Percentiles rank a stretch among this genome's conserved stretches.
Conservation (phyloP, 2,113 vertebrate genomes). For the Genyomyrus donnyi region DNA sequence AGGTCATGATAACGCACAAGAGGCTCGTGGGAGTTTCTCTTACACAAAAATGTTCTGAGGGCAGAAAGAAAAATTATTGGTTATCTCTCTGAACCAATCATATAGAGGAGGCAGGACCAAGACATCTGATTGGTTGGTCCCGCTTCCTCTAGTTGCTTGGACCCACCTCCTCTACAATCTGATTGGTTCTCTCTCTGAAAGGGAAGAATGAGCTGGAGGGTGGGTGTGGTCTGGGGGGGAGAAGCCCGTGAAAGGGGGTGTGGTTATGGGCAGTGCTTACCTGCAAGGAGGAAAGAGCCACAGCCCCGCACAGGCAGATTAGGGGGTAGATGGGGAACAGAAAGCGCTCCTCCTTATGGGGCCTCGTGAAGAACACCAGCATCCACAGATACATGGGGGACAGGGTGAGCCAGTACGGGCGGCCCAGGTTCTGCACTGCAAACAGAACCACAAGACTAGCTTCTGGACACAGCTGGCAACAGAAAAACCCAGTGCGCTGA, state of each 20-base stretch:
- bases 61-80: too few relatives aligned
- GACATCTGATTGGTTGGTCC: too few relatives aligned
- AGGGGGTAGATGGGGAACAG: constrained; percentile 94
- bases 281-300: constrained; percentile 92
- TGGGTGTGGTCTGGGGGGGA: neutral
- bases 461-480: neutral
- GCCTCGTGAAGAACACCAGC: constrained; percentile 87
- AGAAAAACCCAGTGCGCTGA: neutral
- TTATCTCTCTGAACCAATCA: too few relatives aligned
- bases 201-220: neutral
- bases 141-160: too few relatives aligned
- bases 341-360: constrained; percentile 95
- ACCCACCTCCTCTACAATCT: too few relatives aligned
- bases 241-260: neutral
- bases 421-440: constrained; percentile 95
- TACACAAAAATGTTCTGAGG: too few relatives aligned
- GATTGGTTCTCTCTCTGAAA: neutral
- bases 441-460: constrained; percentile 21
- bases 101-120: too few relatives aligned
- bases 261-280: constrained; percentile 48
- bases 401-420: constrained; percentile 94
- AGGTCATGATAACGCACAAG: neutral
- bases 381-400: constrained; percentile 98
- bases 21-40: too few relatives aligned
- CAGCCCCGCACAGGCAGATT: constrained; percentile 85